Evolutionary conservation across 2,797 vertebrate species (phyloP), one percentile per base, ranked within the genome.

Genomic region (Sternarchorhynchus goeldii): DNA sequence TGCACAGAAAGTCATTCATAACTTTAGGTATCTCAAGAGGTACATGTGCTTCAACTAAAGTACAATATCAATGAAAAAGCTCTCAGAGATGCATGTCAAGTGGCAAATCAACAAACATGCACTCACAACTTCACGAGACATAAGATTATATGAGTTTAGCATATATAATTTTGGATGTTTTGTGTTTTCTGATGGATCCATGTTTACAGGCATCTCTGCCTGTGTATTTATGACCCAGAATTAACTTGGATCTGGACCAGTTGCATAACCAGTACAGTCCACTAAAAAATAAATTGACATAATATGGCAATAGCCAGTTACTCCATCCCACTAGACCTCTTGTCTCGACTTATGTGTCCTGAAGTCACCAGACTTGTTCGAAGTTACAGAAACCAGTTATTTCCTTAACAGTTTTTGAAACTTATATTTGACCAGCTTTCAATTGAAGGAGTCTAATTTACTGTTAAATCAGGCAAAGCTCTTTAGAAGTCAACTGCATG

Each of bases 231-330:
- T 76, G 66, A 53, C 68, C 73, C 21, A 63, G 81, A 82, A 79
- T 82, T 82, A 79, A 79, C 73, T 73, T 76, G 62, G 77, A 82
- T 82, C 77, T 73, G 73, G 77, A 77, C 67, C 81, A 57, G 71
- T 82, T 79, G 68, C 77, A 69, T 82, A 82, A 82, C 63, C 8
- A 78, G 73, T 72, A 67, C 77, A 68, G 77, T 62, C 76, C 77
- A 29, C 41, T 68, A 75, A 79, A 50, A 58, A 53, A n/a, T n/a
- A 7, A 71, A 57, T 36, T 57, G 55, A 56, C 20, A 32, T n/a
- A 58, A 39, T 56, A 58, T 10, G 32, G 31, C 29, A 21, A 34
- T 53, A 58, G 53, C 29, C 32, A 55, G 31, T 55, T 20, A 57
- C 68, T 69, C 2, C n/a, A 70, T 50, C 31, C 20, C 29, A 20